These are phyloP conservation scores for Neostethus bicornis DNA, from an alignment of 2,797 vertebrate genomes.

Conservation along the genomic window DNA sequence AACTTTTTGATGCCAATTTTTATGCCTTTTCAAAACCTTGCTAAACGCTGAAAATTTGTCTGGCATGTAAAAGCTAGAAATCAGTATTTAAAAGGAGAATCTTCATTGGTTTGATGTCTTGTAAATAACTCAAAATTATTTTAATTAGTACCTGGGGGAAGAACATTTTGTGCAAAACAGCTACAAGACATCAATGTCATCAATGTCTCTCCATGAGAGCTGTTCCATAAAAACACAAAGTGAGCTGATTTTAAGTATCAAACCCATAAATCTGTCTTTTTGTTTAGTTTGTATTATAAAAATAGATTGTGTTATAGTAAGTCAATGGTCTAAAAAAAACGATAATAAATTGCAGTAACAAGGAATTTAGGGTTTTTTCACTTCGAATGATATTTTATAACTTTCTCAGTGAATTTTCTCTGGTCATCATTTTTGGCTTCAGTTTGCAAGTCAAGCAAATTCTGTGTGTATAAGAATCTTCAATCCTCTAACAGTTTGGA, in stretches of 20 bases:
- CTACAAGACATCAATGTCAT: conserved; percentile 22
- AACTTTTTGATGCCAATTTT: too few relatives aligned
- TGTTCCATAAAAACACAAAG: conserved; percentile 66
- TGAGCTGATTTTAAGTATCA: conserved; percentile 41
- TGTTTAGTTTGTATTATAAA: conserved; percentile 24
- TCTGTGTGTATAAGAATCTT: too few relatives aligned
- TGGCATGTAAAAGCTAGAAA: too few relatives aligned
- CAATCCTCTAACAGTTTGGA: too few relatives aligned
- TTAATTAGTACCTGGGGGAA: conserved; percentile 17
- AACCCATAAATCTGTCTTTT: conserved; percentile 60
- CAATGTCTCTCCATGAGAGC: conserved; percentile 44
- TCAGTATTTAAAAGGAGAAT: background rate
- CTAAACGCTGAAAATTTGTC: too few relatives aligned
- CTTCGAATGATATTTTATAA: too few relatives aligned
- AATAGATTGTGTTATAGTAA: conserved; percentile 66
- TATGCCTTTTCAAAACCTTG: too few relatives aligned
- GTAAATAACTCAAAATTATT: conserved; percentile 5
- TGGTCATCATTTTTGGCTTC: too few relatives aligned
- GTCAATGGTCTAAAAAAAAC: conserved; percentile 42
- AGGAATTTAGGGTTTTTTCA: too few relatives aligned
- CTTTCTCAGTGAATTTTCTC: too few relatives aligned
- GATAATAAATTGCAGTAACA: too few relatives aligned
- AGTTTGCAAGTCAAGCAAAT: too few relatives aligned
- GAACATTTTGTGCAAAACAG: conserved; percentile 30
- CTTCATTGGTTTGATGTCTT: background rate